A percentile compares a stretch with the other conserved stretches of the same genome.
These are phyloP conservation scores for Hylaea fasciaria DNA, from an alignment of 2,888 invertebrate genomes.

Conservation along the genomic window DNA sequence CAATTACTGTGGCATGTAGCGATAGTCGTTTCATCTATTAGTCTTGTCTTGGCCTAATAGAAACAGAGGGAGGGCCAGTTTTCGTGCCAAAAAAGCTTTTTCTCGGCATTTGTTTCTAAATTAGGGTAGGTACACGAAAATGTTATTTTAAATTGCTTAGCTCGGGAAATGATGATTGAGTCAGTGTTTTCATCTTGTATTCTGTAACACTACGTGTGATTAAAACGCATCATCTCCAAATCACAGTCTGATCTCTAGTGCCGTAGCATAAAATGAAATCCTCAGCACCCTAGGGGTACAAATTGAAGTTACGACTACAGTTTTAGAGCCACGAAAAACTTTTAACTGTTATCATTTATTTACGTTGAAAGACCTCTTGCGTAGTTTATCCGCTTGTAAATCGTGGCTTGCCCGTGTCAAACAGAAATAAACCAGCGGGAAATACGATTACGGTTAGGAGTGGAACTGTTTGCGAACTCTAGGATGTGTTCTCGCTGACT, in stretches of 20 bases:
- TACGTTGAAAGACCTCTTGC: slow-evolving; percentile 52
- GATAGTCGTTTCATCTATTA: slow-evolving; percentile 40
- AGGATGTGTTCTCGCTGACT: slow-evolving; percentile 52
- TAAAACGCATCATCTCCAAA: no score
- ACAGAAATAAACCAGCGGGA: slow-evolving; percentile 70
- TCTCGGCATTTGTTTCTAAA: slow-evolving; percentile 24
- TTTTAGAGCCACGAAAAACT: slow-evolving; percentile 13
- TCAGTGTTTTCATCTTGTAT: slow-evolving; percentile 2
- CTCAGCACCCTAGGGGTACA: neutral
- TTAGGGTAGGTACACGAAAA: slow-evolving; percentile 21
- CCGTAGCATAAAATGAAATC: neutral
- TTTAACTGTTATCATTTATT: slow-evolving; percentile 42
- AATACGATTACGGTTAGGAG: slow-evolving; percentile 69
- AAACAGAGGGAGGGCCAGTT: slow-evolving; percentile 14
- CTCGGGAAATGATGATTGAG: slow-evolving; percentile 11
- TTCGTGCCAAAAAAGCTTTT: slow-evolving; percentile 29
- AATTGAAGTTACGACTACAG: slow-evolving; percentile 21
- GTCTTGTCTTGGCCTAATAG: slow-evolving; percentile 34
- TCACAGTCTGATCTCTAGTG: no score
- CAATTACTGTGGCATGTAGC: slow-evolving; percentile 33
- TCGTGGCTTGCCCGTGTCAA: slow-evolving; percentile 61
- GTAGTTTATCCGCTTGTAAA: slow-evolving; percentile 57
- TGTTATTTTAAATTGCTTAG: slow-evolving; percentile 21
- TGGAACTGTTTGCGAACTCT: slow-evolving; percentile 75
- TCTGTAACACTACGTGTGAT: neutral